These are phyloP conservation scores for Myopa tessellatipennis DNA, from an alignment of 2,888 invertebrate species.

Conservation along the genomic window DNA sequence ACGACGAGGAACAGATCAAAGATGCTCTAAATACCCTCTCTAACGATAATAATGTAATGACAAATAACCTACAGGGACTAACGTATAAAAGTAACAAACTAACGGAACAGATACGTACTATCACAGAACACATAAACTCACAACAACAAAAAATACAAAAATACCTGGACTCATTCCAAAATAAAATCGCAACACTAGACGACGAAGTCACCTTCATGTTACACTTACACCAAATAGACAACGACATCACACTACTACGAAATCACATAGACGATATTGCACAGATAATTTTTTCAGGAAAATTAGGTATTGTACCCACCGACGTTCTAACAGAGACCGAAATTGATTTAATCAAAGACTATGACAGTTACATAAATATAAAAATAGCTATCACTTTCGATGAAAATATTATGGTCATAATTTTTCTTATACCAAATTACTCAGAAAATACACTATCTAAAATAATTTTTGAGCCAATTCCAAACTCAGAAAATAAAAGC, in stretches of 20 bases:
- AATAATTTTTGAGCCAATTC: conserved; percentile 34
- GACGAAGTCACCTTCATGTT: conserved; percentile 45
- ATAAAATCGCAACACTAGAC: conserved; percentile 44
- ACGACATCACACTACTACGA: conserved; percentile 41
- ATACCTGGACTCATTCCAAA: conserved; percentile 45
- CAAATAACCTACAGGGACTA: conserved; percentile 29
- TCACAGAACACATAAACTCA: conserved; percentile 45
- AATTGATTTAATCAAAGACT: conserved; percentile 41
- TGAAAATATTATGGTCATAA: conserved; percentile 41
- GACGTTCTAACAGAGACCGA: conserved; percentile 43
- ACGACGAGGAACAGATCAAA: conserved; percentile 42
- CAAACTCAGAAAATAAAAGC: conserved; percentile 28
- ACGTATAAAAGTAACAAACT: conserved; percentile 35
- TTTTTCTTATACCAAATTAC: conserved; percentile 29
- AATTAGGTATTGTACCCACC: conserved; percentile 44
- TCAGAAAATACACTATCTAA: conserved; percentile 25
- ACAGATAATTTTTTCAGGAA: conserved; percentile 46
- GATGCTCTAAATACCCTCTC: conserved; percentile 29
- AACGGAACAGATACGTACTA: conserved; percentile 45
- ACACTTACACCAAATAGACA: conserved; percentile 46
- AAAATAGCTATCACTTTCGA: conserved; percentile 42
- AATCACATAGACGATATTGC: conserved; percentile 43
- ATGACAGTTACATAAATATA: conserved; percentile 41
- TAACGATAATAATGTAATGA: conserved; percentile 33
- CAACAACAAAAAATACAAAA: conserved; percentile 44